Base-by-base conservation (phyloP, 2,888 invertebrate species). In the Leptogaster cylindrica region DNA sequence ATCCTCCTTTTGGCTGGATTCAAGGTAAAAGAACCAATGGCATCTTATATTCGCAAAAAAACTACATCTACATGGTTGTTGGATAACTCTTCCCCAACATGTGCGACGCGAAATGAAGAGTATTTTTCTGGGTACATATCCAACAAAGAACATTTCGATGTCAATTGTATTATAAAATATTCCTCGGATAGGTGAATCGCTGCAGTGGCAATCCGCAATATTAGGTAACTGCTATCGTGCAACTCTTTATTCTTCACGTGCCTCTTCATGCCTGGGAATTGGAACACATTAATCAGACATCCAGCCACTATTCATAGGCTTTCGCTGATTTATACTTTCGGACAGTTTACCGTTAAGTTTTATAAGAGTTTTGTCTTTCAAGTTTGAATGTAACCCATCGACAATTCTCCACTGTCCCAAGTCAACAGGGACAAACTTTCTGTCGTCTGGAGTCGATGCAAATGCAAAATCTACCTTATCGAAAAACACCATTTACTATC, bases 311-410 rank as follows among this genome's bases (percentile, higher is more conserved):
- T 58, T 58, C 58, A 58, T 58, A 58, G 58, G 58, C 58, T 58
- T 58, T 58, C 58, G 58, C 58, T 58, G 58, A 58, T 58, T 58
- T 58, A 58, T 58, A 58, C 58, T 58, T 58, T 58, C 41, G 58
- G 58, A 58, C 58, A 58, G 28, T 18, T 7, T 58, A 58, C 58
- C 58, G 58, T 58, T 58, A 58, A 58, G 41, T 58, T 58, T 58
- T 58, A 58, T 58, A 58, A 58, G 58, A 58, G 23, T 39, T 58
- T 39, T 16, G 41, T 41, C 58, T 58, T n/a, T 36, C n/a, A 20
- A 39, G 28, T 28, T 23, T n/a, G n/a, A n/a, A n/a, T 8, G 33
- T 33, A 10, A n/a, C 33, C 33, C 8, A 33, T 33, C 33, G 33
- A 33, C 33, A n/a, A 33, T n/a, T 8, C n/a, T 33, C n/a, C 33